phyloP scores from a whole-genome alignment of 2,888 invertebrate genomes.

The Pristionchus maxplancki region DNA sequence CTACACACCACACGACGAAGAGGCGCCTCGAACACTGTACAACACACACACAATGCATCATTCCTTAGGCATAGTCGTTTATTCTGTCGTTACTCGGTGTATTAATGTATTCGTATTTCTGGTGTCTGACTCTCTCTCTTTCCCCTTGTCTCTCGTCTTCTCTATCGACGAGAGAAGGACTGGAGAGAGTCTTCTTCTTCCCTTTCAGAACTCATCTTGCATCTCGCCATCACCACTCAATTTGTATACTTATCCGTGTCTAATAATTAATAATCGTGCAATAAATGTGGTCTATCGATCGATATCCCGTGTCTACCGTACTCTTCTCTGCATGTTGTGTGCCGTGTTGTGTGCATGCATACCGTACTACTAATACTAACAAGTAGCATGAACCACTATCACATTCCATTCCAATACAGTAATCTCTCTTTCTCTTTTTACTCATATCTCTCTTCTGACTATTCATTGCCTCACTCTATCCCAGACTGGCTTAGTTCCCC shows the following conservation, averaged over 20 bases:
- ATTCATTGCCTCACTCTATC: conserved; percentile 30
- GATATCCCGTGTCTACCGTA: conserved; percentile 30
- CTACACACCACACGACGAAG: conserved; percentile 34
- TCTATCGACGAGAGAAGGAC: conserved; percentile 18
- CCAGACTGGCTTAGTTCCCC: conserved; percentile 37
- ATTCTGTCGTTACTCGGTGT: conserved; percentile 30
- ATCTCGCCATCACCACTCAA: conserved; percentile 38
- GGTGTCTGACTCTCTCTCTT: conserved; percentile 4
- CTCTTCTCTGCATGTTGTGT: conserved; percentile 39
- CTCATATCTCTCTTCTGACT: conserved; percentile 17
- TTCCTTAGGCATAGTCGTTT: conserved; percentile 10
- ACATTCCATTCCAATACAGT: conserved; percentile 21
- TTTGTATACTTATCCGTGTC: conserved; percentile 41
- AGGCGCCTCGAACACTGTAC: conserved; percentile 32
- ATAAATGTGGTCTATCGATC: conserved; percentile 40
- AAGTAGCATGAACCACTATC: conserved; percentile 12
- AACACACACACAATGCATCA: conserved; percentile 39
- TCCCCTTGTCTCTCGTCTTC: not conserved
- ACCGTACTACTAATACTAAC: not conserved
- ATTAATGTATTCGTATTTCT: conserved; percentile 44
- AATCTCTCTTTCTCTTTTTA: conserved; percentile 35
- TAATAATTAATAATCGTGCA: conserved; percentile 41
- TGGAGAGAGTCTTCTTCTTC: conserved; percentile 25
- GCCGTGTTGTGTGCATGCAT: conserved; percentile 40
- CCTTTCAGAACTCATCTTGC: conserved; percentile 23